Evolutionary conservation across 1,140 invertebrate genomes (phyloP).

Genomic region (Phthorimaea operculella): DNA sequence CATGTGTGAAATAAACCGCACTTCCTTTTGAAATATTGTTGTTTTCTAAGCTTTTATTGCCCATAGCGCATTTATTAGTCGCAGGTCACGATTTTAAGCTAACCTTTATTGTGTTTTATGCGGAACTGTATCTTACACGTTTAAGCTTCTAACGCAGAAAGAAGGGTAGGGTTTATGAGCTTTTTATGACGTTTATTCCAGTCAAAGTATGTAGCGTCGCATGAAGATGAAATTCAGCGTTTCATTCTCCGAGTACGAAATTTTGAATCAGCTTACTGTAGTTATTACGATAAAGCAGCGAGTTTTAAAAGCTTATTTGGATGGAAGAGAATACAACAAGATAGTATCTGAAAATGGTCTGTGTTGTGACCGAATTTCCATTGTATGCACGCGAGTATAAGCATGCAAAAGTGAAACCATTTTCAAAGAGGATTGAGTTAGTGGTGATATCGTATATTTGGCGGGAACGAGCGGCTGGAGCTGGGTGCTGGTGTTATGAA

Average conservation of each 20-base stretch:
- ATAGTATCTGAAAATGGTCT: not conserved
- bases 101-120: not conserved
- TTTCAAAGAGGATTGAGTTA: constrained; percentile 5
- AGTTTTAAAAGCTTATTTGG: not conserved
- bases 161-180: not conserved
- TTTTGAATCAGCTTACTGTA: not conserved
- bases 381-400: not conserved
- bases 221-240: not conserved
- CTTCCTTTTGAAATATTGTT: constrained; percentile 13
- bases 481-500: constrained; percentile 16
- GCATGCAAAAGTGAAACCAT: not conserved
- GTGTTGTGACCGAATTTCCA: not conserved
- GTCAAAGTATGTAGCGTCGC: not conserved
- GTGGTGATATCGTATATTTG: not conserved
- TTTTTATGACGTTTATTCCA: not conserved
- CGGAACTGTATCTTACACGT: not conserved
- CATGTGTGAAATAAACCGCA: constrained; percentile 35
- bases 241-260: not conserved
- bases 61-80: not conserved
- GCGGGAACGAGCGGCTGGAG: not conserved
- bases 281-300: not conserved
- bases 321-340: not conserved
- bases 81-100: not conserved
- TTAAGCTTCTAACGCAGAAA: not conserved
- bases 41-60: not conserved